These are phyloP conservation scores for Elegia similella DNA, from an alignment of 2,888 invertebrate species.

Conservation along the genomic window DNA sequence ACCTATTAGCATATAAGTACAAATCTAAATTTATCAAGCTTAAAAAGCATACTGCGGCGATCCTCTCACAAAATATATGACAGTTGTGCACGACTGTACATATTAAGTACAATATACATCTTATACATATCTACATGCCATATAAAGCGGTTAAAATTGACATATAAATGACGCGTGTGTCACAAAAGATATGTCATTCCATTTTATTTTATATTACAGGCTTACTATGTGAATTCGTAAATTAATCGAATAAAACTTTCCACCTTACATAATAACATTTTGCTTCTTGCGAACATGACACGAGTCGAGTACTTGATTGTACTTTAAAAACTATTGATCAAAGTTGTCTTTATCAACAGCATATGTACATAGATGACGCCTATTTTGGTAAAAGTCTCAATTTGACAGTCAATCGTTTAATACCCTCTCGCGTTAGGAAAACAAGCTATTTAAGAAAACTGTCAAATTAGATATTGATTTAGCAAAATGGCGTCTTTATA, in stretches of 20 bases:
- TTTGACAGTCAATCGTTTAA: background rate
- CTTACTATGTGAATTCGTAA: conserved; percentile 27
- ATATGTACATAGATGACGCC: conserved; percentile 30
- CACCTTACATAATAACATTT: conserved; percentile 28
- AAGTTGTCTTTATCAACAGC: conserved; percentile 35
- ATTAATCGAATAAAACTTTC: conserved; percentile 30
- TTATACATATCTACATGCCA: conserved; percentile 37
- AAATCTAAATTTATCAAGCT: conserved; percentile 54
- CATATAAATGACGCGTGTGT: conserved; percentile 35
- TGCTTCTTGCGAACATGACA: conserved; percentile 45
- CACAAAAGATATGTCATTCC: conserved; percentile 63
- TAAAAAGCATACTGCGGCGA: conserved; percentile 49
- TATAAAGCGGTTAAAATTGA: conserved; percentile 47
- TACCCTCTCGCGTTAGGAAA: background rate
- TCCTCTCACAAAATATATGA: conserved; percentile 54
- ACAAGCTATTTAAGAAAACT: background rate
- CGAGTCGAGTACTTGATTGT: conserved; percentile 55
- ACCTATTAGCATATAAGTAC: conserved; percentile 46
- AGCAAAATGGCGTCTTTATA: conserved; percentile 13
- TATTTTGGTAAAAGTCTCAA: background rate
- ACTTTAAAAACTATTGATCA: conserved; percentile 48
- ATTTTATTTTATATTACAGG: conserved; percentile 26
- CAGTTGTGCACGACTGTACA: conserved; percentile 61
- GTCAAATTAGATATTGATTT: background rate
- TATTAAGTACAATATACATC: conserved; percentile 37